These are phyloP conservation scores for Pachyuromys duprasi DNA, from an alignment of 2,797 vertebrate genomes.

Conservation along the genomic window DNA sequence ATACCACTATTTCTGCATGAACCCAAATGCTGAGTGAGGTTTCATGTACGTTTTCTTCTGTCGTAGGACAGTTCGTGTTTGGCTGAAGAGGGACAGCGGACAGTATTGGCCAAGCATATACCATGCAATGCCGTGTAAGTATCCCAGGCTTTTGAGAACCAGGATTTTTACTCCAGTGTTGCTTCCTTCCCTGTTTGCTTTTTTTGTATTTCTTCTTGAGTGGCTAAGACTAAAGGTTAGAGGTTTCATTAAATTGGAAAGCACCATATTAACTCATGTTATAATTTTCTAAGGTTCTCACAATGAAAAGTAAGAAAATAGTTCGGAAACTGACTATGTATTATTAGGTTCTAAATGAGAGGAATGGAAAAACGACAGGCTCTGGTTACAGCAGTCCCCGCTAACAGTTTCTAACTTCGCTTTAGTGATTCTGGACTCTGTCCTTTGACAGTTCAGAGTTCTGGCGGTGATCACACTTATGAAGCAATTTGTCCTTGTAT, in stretches of 20 bases:
- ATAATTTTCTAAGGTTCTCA: conserved; percentile 45
- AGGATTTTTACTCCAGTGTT: not conserved
- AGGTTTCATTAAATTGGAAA: conserved; percentile 44
- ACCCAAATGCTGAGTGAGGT: not conserved
- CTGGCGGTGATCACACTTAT: conserved; percentile 59
- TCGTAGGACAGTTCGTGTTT: conserved; percentile 95
- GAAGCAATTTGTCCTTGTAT: conserved; percentile 61
- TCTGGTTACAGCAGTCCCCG: not conserved
- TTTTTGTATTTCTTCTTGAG: conserved; percentile 42
- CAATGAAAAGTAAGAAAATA: conserved; percentile 48
- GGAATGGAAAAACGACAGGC: not conserved
- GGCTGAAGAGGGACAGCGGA: conserved; percentile 98
- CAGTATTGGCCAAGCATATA: conserved; percentile 99
- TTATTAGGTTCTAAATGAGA: conserved; percentile 58
- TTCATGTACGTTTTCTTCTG: conserved; percentile 63
- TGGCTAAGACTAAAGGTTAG: not conserved
- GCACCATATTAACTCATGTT: conserved; percentile 27
- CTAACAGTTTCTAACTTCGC: conserved; percentile 29
- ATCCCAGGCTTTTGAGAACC: conserved; percentile 53
- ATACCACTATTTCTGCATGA: not conserved
- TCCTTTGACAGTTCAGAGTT: conserved; percentile 46
- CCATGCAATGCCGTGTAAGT: conserved; percentile 96
- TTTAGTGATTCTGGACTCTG: conserved; percentile 51
- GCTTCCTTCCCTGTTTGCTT: conserved; percentile 21
- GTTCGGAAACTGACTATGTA: conserved; percentile 38